Conservation (phyloP, 1,140 invertebrate species). For the Hyles vespertilio region DNA sequence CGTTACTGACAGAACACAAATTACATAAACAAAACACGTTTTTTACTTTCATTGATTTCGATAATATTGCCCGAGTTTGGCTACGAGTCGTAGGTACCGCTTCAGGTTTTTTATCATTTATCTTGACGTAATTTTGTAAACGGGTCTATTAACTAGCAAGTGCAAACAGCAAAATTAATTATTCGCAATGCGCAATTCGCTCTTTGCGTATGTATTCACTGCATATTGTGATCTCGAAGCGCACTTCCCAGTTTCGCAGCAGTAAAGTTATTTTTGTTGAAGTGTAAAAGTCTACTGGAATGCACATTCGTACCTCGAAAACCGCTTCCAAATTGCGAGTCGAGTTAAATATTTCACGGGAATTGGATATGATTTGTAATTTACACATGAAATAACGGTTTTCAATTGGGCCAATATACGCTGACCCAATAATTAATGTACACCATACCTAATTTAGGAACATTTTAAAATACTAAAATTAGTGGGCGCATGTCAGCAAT, state of each 20-base stretch:
- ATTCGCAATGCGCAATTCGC: conserved; percentile 7
- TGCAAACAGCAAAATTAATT: conserved; percentile 11
- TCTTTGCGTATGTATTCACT: conserved; percentile 5
- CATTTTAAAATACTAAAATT: conserved; percentile 14
- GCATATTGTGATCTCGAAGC: conserved; percentile 6
- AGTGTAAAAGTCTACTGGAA: conserved; percentile 22
- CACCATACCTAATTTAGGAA: not conserved
- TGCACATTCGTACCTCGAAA: conserved; percentile 13
- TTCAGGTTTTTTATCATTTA: not conserved
- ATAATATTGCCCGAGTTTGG: not conserved
- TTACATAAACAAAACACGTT: not conserved
- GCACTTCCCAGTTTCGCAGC: conserved; percentile 13
- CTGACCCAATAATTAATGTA: not conserved
- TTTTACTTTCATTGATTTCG: conserved; percentile 1
- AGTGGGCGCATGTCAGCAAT: conserved; percentile 16
- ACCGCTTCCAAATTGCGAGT: conserved; percentile 19
- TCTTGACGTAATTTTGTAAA: conserved; percentile 4
- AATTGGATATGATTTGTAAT: conserved; percentile 5
- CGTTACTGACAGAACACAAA: too few species aligned
- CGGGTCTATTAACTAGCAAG: conserved; percentile 9
- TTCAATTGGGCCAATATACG: not conserved
- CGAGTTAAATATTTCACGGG: not conserved
- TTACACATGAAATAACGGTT: not conserved
- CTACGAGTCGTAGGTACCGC: not conserved
- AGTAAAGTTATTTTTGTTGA: conserved; percentile 24